A percentile compares a stretch with the other conserved stretches of the same genome.
Evolutionary conservation across 2,797 vertebrate species (phyloP).

Genomic region (Nasua narica): DNA sequence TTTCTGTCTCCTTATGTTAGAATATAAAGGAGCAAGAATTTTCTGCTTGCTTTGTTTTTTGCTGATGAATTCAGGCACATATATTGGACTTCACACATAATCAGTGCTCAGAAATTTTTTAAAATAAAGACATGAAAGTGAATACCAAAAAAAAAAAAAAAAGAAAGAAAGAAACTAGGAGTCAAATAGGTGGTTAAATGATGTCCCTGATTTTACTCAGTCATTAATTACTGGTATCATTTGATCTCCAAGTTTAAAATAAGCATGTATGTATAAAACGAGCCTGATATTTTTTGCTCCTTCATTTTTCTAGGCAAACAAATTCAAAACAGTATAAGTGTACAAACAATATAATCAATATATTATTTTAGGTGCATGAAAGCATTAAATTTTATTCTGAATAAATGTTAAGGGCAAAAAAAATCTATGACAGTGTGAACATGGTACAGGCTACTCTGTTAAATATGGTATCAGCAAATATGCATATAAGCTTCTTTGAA

Average conservation of each 20-base stretch:
- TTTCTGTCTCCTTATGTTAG: background rate
- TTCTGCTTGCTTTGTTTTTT: slow-evolving; percentile 4
- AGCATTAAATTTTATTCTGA: background rate
- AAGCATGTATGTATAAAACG: background rate
- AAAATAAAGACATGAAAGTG: background rate
- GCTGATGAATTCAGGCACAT: background rate
- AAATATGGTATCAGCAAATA: background rate
- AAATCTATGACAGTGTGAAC: background rate
- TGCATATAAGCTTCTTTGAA: background rate
- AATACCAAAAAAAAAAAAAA: background rate
- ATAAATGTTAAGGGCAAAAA: background rate
- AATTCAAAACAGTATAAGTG: background rate
- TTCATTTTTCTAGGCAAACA: background rate
- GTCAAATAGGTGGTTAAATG: background rate
- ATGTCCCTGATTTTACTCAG: background rate
- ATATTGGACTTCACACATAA: background rate
- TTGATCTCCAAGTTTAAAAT: background rate
- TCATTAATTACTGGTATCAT: background rate
- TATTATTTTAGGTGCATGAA: background rate
- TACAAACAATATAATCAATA: background rate
- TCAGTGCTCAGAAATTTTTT: background rate
- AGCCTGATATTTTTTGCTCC: background rate
- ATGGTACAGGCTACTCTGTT: background rate
- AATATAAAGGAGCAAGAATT: background rate
- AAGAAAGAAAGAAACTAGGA: background rate